Evolutionary conservation across 1,140 invertebrate species (phyloP).

Genomic region (Drosophila azteca): DNA sequence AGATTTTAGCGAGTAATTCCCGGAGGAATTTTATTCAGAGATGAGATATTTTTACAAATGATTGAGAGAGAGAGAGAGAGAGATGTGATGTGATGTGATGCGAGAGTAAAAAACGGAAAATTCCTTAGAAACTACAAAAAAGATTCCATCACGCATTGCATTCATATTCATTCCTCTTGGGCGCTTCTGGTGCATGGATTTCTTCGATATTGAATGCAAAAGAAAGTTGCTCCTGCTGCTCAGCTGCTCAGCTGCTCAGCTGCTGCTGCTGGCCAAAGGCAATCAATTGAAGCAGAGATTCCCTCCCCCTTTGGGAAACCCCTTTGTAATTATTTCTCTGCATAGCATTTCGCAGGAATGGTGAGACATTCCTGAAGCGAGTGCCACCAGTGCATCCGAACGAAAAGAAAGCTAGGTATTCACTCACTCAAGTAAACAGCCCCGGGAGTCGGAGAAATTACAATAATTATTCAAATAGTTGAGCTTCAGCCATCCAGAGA

Average conservation of each 20-base stretch:
- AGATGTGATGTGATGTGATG: too few relatives aligned
- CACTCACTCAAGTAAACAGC: conserved; percentile 7
- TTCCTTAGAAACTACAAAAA: conserved; percentile 12
- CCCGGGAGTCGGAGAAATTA: not conserved
- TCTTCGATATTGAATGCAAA: too few relatives aligned
- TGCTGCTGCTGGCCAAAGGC: too few relatives aligned
- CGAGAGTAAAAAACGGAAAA: conserved; percentile 25
- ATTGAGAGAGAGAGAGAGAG: conserved; percentile 17
- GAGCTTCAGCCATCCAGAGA: conserved; percentile 1
- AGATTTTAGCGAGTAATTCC: conserved; percentile 3
- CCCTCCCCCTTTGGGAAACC: too few relatives aligned
- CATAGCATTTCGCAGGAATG: too few relatives aligned
- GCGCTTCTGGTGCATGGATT: too few relatives aligned
- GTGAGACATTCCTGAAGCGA: not conserved
- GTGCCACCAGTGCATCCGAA: too few relatives aligned
- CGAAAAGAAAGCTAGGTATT: conserved; percentile 16
- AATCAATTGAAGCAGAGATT: too few relatives aligned
- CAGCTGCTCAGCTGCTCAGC: too few relatives aligned
- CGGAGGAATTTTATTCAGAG: conserved; percentile 1
- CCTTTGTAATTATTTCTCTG: too few relatives aligned
- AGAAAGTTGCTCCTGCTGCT: too few relatives aligned
- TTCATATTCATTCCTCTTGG: too few relatives aligned
- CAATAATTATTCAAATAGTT: conserved; percentile 44
- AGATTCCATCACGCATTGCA: not conserved
- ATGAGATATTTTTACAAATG: conserved; percentile 63